phyloP scores from a whole-genome alignment of 2,888 invertebrate genomes.

The Orthosia gothica region DNA sequence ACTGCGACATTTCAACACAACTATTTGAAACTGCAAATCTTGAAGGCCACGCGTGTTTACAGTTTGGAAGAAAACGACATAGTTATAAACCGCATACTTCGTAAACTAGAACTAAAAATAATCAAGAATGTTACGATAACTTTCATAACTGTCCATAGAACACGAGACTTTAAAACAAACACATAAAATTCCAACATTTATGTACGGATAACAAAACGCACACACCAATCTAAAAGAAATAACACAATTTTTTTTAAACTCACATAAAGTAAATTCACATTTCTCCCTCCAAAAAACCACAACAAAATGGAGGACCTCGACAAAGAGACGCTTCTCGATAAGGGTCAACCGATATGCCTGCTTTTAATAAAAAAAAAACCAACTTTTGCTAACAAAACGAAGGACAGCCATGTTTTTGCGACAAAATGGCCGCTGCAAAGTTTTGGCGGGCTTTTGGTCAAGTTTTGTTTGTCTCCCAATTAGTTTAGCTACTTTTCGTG shows the following conservation, averaged over 20 bases:
- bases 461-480: constrained; percentile 48
- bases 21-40: constrained; percentile 2
- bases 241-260: constrained; percentile 13
- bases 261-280: constrained; percentile 33
- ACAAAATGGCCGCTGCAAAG: constrained; percentile 50
- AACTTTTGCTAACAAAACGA: constrained; percentile 55
- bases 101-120: constrained; percentile 34
- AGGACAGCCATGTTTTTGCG: constrained; percentile 56
- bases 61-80: constrained; percentile 11
- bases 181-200: constrained; percentile 30
- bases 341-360: constrained; percentile 77
- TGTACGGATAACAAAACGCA: constrained; percentile 14
- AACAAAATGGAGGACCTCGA: constrained; percentile 65
- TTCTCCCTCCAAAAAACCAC: constrained; percentile 69
- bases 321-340: constrained; percentile 73
- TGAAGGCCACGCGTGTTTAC: constrained; percentile 14
- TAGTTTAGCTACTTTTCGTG: constrained; percentile 29
- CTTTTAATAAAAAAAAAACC: constrained; percentile 64
- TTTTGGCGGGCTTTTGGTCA: constrained; percentile 47
- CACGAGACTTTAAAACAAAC: constrained; percentile 18
- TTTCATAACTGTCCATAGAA: constrained; percentile 41
- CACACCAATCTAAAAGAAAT: constrained; percentile 6
- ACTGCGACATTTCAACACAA: neutral
- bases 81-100: constrained; percentile 20
- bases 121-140: constrained; percentile 34